These are phyloP conservation scores for Volucella inanis DNA, from an alignment of 2,888 invertebrate genomes.

Conservation along the genomic window DNA sequence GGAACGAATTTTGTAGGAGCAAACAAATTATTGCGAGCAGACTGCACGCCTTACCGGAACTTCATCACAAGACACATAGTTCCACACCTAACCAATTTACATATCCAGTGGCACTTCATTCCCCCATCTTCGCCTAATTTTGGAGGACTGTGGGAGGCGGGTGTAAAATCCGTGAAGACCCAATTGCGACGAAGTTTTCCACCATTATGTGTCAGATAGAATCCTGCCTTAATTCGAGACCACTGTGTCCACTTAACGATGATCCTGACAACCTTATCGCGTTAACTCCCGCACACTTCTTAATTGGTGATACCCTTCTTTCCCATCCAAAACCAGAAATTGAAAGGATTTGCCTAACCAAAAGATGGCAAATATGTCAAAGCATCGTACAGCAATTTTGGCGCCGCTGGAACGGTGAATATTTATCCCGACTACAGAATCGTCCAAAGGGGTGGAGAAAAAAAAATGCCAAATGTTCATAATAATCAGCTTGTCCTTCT, in stretches of 20 bases:
- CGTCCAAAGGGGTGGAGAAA: neutral
- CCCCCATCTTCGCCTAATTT: neutral
- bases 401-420: neutral
- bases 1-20: neutral
- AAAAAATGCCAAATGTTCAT: neutral
- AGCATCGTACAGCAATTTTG: too few relatives aligned
- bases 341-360: too few relatives aligned
- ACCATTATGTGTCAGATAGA: conserved; percentile 7
- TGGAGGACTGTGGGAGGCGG: neutral
- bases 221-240: neutral
- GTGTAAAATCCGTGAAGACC: conserved; percentile 1
- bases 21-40: neutral
- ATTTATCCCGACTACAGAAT: too few relatives aligned
- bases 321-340: too few relatives aligned
- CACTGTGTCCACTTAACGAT: neutral
- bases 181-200: too few relatives aligned
- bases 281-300: too few relatives aligned
- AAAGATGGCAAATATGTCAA: too few relatives aligned
- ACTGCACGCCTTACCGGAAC: neutral
- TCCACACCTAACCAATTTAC: neutral
- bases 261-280: too few relatives aligned
- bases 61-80: neutral
- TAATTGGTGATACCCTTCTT: too few relatives aligned
- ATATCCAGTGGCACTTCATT: neutral
- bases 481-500: conserved; percentile 3